phyloP scores from a whole-genome alignment of 1,140 invertebrate genomes.

The Bombus haemorrhoidalis region DNA sequence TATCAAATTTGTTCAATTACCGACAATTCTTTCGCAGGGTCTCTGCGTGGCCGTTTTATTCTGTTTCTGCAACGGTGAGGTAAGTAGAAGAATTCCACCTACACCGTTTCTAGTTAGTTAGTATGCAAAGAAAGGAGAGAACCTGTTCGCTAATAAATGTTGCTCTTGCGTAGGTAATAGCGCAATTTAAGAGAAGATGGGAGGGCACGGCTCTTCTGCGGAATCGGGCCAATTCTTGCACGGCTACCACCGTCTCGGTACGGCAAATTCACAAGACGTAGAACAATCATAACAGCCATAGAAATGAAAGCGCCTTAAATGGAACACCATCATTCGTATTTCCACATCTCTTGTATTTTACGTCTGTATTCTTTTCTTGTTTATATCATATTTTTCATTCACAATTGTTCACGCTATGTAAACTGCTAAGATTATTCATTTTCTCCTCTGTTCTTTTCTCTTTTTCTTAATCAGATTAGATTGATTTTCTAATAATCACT shows the following conservation, averaged over 20 bases:
- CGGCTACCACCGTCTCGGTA: constrained; percentile 93
- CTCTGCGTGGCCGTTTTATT: constrained; percentile 95
- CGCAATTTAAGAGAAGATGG: constrained; percentile 91
- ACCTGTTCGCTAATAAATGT: constrained; percentile 39
- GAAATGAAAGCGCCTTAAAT: constrained; percentile 14
- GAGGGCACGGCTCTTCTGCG: constrained; percentile 87
- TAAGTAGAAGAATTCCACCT: constrained; percentile 71
- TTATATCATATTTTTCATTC: not conserved
- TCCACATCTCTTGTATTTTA: too few species aligned
- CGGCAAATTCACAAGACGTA: constrained; percentile 66
- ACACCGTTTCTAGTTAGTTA: not conserved
- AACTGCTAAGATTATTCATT: not conserved
- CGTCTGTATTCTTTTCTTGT: not conserved
- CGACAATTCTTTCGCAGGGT: constrained; percentile 86
- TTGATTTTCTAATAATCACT: not conserved
- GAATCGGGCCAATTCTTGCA: constrained; percentile 90
- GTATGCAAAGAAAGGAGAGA: not conserved
- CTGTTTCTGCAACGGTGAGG: constrained; percentile 98
- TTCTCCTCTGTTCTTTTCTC: not conserved
- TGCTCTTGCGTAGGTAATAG: constrained; percentile 84
- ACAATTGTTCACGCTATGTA: not conserved
- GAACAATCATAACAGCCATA: not conserved
- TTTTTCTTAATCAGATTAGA: not conserved
- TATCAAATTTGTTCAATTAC: not conserved
- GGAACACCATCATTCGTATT: not conserved